Evolutionary conservation across 2,888 invertebrate species (phyloP), one percentile per base, ranked within the genome.

Genomic region (Drosophila gaucha): DNA sequence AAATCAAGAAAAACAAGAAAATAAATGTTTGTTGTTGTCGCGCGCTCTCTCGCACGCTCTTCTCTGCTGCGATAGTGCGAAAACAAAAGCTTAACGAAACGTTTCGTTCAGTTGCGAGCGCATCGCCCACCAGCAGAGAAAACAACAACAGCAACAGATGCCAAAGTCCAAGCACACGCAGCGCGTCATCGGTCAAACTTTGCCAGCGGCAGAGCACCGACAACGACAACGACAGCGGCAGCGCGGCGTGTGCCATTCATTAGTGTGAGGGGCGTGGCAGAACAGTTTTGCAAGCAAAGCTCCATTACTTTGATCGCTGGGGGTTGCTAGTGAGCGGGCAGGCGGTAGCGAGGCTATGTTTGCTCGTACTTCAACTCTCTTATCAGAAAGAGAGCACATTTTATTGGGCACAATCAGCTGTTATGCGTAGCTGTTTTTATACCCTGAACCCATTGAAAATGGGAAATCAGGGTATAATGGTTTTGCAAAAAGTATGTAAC

Each of bases 81-180:
- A 22, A 35, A 31, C 63, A 54, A 69, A 43, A 50, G 50, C 58
- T 74, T 33, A 30, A 55, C 57, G 57, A 67, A 51, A 16, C 46
- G 12, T 18, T 38, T 51, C 55, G 38, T 43, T 36, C 8, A 63
- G 39, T 46, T 10, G 52, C 54, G 60, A 58, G 49, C 41, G 63
- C 51, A 60, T 30, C 57, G 41, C 26, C 52, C 75, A 69, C 64
- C 64, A 68, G 51, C 47, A 28, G 38, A 9, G 54, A 58, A 2
- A 28, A 41, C 9, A 44, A 36, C 41, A 60, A 35, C 22, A 39
- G 63, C 43, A 47, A 26, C 6, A n/a, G n/a, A 52, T 31, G 38
- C 12, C 77, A 78, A 76, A 78, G 80, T 80, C 77, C 77, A 78
- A 76, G 66, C 65, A 59, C 62, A 67, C 16, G 35, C 18, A 54